phyloP scores from a whole-genome alignment of 2,888 invertebrate species.

The Drosophila conformis region DNA sequence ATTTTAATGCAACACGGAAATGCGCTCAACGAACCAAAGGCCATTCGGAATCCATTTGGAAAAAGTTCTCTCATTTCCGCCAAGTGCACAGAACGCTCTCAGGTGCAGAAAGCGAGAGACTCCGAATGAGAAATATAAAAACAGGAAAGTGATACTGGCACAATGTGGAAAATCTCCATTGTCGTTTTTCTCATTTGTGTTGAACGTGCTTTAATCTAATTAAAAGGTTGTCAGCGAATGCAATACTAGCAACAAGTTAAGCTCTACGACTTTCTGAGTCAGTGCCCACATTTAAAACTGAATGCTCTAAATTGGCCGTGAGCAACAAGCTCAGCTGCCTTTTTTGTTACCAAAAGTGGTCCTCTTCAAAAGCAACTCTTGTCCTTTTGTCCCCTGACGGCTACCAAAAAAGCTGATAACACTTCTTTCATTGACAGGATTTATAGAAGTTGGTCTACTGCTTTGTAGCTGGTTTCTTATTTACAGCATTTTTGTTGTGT shows the following conservation, averaged over 20 bases:
- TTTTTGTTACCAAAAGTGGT: background rate
- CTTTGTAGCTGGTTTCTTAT: background rate
- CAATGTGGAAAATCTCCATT: background rate
- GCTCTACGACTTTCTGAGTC: background rate
- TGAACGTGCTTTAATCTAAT: background rate
- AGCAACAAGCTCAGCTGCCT: background rate
- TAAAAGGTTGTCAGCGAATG: background rate
- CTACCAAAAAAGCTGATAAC: background rate
- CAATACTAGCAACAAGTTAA: slow-evolving; percentile 15
- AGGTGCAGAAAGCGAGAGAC: background rate
- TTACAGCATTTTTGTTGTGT: slow-evolving; percentile 6
- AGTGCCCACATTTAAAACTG: slow-evolving; percentile 12
- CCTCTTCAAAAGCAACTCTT: slow-evolving; percentile 1
- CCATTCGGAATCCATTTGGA: slow-evolving; percentile 47
- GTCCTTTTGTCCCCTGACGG: background rate
- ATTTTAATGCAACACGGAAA: slow-evolving; percentile 75
- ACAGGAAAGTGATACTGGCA: background rate
- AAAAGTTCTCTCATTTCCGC: slow-evolving; percentile 60
- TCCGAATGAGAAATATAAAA: background rate
- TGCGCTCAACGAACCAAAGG: slow-evolving; percentile 52
- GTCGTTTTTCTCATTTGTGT: background rate
- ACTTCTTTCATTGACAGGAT: background rate
- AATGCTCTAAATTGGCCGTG: slow-evolving; percentile 28
- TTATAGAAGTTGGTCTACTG: background rate
- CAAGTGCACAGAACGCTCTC: background rate